phyloP scores from a whole-genome alignment of 2,888 invertebrate genomes.

The Ectropis crepuscularia region DNA sequence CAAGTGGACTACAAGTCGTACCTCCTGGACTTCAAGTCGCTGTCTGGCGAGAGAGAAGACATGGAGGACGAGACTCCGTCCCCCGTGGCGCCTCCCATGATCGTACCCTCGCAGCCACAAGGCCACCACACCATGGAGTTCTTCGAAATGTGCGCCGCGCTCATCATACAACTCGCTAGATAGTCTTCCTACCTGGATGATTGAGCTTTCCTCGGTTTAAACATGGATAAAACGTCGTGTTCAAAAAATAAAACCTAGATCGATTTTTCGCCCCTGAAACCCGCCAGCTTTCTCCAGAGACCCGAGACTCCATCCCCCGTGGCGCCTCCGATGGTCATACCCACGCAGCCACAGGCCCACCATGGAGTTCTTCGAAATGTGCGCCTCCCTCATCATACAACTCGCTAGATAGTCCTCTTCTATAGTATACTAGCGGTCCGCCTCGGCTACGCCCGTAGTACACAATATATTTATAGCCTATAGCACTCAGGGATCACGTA shows the following conservation, averaged over 20 bases:
- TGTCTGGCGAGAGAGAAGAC: conserved; percentile 90
- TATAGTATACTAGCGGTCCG: too few relatives aligned
- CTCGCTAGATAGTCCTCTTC: conserved; percentile 90
- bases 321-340: conserved; percentile 48
- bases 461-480: too few relatives aligned
- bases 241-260: too few relatives aligned
- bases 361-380: conserved; percentile 99
- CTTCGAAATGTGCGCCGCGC: conserved; percentile 99
- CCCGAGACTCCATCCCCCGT: conserved; percentile 59
- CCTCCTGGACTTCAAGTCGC: conserved; percentile 98
- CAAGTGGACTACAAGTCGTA: conserved; percentile 99
- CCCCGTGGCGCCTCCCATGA: conserved; percentile 50
- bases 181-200: too few relatives aligned
- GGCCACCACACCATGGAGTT: conserved; percentile 99
- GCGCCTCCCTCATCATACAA: conserved; percentile 98
- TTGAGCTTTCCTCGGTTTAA: too few relatives aligned
- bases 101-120: conserved; percentile 62
- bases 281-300: too few relatives aligned
- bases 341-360: conserved; percentile 86
- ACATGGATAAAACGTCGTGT: too few relatives aligned
- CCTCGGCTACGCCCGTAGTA: too few relatives aligned
- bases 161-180: conserved; percentile 98
- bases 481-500: too few relatives aligned
- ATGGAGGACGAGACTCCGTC: conserved; percentile 67
- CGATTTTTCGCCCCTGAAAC: too few relatives aligned